These are phyloP conservation scores for Calcarius lapponicus DNA, from an alignment of 2,797 vertebrate species.

Conservation along the genomic window DNA sequence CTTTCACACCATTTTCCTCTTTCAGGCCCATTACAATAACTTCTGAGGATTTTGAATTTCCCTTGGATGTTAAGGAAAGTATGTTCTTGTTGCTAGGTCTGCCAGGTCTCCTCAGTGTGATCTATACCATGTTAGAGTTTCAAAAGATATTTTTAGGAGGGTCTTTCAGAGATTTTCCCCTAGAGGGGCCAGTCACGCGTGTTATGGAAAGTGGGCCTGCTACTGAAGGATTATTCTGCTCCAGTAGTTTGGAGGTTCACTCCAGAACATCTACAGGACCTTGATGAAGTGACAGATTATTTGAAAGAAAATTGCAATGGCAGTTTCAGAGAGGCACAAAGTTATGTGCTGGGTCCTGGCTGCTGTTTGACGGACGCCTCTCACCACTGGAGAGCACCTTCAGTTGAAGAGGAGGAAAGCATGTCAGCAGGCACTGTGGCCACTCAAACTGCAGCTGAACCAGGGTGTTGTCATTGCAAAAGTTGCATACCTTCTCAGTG, in stretches of 20 bases:
- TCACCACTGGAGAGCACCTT: background rate
- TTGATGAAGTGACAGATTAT: background rate
- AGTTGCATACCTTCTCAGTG: no score
- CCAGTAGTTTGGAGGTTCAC: background rate
- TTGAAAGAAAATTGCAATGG: background rate
- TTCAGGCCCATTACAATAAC: background rate
- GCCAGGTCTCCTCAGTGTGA: no score
- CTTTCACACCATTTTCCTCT: background rate
- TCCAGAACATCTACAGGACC: background rate
- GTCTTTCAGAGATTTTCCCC: background rate
- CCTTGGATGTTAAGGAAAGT: background rate
- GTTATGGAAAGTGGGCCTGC: background rate
- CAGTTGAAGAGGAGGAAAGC: background rate
- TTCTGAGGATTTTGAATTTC: background rate
- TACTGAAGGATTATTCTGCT: background rate
- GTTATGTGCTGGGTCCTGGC: background rate
- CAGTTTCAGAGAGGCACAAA: background rate
- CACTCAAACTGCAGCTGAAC: background rate
- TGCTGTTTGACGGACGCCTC: rapidly evolving
- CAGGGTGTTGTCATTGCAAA: background rate
- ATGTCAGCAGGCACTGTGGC: background rate
- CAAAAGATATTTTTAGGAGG: background rate
- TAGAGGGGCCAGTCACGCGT: background rate
- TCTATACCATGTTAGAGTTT: no score
- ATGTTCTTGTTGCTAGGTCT: background rate